These are phyloP conservation scores for Grallaria varia DNA, from an alignment of 2,113 vertebrate genomes.

Conservation along the genomic window DNA sequence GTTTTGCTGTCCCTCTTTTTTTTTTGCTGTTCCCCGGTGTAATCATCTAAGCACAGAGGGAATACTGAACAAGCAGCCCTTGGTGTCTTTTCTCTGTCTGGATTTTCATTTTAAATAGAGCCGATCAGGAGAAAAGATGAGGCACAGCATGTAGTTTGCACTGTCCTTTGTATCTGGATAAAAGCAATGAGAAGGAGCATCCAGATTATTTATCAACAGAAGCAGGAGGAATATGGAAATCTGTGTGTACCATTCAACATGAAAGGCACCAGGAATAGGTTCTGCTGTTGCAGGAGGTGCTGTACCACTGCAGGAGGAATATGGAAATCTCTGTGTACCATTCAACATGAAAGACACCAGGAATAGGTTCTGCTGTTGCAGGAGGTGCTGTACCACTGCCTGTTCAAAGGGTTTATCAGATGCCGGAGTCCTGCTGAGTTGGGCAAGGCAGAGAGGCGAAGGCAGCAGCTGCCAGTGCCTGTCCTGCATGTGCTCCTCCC, in stretches of 20 bases:
- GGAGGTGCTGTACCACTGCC: neutral
- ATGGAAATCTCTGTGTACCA: neutral
- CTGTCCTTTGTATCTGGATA: neutral
- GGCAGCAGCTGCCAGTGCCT: neutral
- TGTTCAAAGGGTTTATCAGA: neutral
- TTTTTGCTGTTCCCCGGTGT: neutral
- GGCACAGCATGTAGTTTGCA: neutral
- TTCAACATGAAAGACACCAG: neutral
- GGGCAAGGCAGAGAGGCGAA: neutral
- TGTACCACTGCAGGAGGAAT: neutral
- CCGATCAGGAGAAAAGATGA: neutral
- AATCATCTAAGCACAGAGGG: neutral
- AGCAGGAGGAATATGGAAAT: neutral
- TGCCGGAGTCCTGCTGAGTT: neutral
- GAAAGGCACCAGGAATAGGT: neutral
- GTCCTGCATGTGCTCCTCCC: neutral
- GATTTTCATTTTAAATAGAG: constrained; percentile 7
- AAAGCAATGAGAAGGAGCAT: neutral
- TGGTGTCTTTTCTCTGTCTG: neutral
- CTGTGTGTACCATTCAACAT: neutral
- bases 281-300: neutral
- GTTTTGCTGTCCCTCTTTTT: neutral
- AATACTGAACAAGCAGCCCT: neutral
- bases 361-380: neutral
- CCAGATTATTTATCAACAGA: neutral